Base-by-base conservation (phyloP, 2,113 vertebrate genomes). In the Morone saxatilis region DNA sequence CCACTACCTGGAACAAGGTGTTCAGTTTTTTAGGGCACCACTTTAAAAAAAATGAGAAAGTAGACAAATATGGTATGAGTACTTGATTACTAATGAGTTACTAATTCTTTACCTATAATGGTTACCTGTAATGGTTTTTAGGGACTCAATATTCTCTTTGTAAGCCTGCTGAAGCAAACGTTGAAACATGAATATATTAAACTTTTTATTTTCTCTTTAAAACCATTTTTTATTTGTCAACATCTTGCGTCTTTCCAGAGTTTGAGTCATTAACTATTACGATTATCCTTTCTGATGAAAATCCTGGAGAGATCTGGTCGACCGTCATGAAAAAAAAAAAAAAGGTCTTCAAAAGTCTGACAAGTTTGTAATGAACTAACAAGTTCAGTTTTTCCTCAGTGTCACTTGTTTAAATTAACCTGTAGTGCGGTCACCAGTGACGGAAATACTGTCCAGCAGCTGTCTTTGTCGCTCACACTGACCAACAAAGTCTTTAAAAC, bases 151-250 rank as follows among this genome's bases (percentile, higher is more conserved):
- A 17, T 31, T 67, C 10, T 56, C n/a, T 4, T 43, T 66, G 7
- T 38, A 14, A 56, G 59, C 41, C 12, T 38, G 7, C 19, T n/a
- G 2, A 50, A 22, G 38, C 14, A 12, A 13, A 56, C 45, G 7
- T 25, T 45, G 40, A 43, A 4, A 47, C 7, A 41, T 45, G 14
- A 19, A 45, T 4, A 45, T n/a, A 43, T 45, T 6, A 1, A 43
- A 14, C 38, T 8, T n/a, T n/a, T 9, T n/a, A n/a, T 19, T 13
- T 43, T 14, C 51, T 56, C 40, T 57, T 25, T 1, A 8, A 72
- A 72, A 40, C 5, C 38, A 45, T 61, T 1, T 70, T 67, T 43
- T 63, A 61, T 63, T 82, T 43, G 7, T 60, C 59, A 71, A 22
- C 8, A 36, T 70, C 8, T 14, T 25, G 59, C 48, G 43, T 48